Base-by-base conservation (phyloP, 2,888 invertebrate genomes). In the Rotaria socialis region DNA sequence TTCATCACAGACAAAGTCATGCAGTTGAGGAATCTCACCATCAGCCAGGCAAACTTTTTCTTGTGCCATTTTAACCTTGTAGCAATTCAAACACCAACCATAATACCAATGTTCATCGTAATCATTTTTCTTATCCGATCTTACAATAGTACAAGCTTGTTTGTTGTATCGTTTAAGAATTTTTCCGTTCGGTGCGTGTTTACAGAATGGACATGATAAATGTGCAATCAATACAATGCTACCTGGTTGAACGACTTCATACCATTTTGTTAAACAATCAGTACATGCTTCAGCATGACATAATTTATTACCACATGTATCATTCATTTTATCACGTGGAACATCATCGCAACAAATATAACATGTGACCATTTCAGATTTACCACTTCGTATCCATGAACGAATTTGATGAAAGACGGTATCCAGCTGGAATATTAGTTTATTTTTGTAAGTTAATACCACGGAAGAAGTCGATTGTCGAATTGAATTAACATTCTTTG, bases 191-290 rank as follows among this genome's bases (percentile, higher is more conserved):
- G 60, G 60, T 60, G 60, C 60, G 27, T 60, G 60, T 60, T 60
- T 60, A 60, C n/a, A 60, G 27, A 60, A 60, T 60, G 60, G 60
- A 60, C 60, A 60, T 60, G 27, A 60, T 60, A 60, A 27, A 60
- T 60, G 27, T 60, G 60, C 27, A 60, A 60, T 14, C 7, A 60
- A 60, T 27, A 60, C 60, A 60, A 60, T 60, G 10, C 60, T 2
- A 8, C 27, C 60, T 11, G 60, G 60, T 60, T 60, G n/a, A 11
- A 60, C 60, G 14, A 14, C 60, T 60, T 60, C 10, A n/a, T 60
- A 60, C 60, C 60, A 60, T 27, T 60, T 60, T n/a, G 60, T 60
- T 60, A 60, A 60, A 60, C 60, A 60, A n/a, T 60, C 60, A 60
- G 27, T 19, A 60, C 60, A 60, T n/a, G 60, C 60, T n/a, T 60